Percentiles rank a stretch among this genome's conserved stretches.
These are phyloP conservation scores for Aspiorhynchus laticeps DNA, from an alignment of 2,113 vertebrate genomes.

Conservation along the genomic window DNA sequence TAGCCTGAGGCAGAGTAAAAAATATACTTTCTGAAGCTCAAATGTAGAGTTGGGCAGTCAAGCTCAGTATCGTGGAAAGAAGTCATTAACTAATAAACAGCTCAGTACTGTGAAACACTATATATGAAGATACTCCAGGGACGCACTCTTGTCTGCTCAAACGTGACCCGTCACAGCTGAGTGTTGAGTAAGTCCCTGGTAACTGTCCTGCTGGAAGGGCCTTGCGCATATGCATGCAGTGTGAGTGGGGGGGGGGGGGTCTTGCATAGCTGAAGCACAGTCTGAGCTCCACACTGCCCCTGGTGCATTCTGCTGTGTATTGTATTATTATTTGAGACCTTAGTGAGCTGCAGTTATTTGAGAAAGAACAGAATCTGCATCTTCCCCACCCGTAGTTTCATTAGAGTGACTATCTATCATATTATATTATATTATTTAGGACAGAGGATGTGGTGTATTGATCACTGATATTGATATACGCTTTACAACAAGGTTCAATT, in stretches of 20 bases:
- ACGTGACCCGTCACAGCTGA: constrained; percentile 12
- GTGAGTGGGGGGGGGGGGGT: not conserved
- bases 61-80: not conserved
- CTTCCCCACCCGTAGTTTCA: too few species aligned
- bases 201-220: not conserved
- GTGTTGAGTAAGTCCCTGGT: not conserved
- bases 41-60: not conserved
- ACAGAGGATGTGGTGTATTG: not conserved
- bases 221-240: not conserved
- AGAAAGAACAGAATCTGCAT: too few species aligned
- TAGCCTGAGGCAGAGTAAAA: not conserved
- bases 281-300: constrained; percentile 36
- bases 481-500: not conserved
- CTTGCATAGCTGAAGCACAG: not conserved
- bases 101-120: not conserved
- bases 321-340: not conserved
- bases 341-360: not conserved
- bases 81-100: constrained; percentile 19
- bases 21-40: constrained; percentile 11
- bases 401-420: too few species aligned
- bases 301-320: constrained; percentile 6
- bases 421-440: too few species aligned
- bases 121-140: not conserved
- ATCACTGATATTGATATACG: not conserved
- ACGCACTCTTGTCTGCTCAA: not conserved